Conservation (phyloP, 2,888 invertebrate species). For the Osmoderma eremita region DNA sequence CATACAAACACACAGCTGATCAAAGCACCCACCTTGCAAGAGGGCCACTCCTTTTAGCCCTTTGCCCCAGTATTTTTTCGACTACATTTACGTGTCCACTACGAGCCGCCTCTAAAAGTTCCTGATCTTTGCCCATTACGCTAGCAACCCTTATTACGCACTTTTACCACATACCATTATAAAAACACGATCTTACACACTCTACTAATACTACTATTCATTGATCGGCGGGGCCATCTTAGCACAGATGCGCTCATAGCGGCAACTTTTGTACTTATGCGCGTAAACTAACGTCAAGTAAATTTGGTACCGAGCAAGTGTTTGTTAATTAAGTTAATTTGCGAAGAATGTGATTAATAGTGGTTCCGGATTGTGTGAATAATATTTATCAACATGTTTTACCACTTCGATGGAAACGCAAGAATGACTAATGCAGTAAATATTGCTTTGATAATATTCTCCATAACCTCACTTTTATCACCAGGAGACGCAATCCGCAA, state of each 20-base stretch:
- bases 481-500: constrained; percentile 13
- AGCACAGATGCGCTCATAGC: constrained; percentile 65
- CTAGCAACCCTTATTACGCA: constrained; percentile 58
- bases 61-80: constrained; percentile 89
- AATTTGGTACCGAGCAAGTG: too few species aligned
- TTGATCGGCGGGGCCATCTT: constrained; percentile 82
- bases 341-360: constrained; percentile 26
- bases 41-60: constrained; percentile 92
- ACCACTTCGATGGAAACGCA: neutral
- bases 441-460: constrained; percentile 13
- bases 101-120: constrained; percentile 94
- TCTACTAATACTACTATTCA: constrained; percentile 73
- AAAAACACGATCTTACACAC: constrained; percentile 64
- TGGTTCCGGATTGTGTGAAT: constrained; percentile 5
- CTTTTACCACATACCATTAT: constrained; percentile 59
- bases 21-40: constrained; percentile 81
- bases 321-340: neutral
- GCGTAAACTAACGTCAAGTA: neutral
- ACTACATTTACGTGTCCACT: constrained; percentile 89
- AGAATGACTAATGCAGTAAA: constrained; percentile 5
- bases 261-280: constrained; percentile 30
- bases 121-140: constrained; percentile 96
- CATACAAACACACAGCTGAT: constrained; percentile 54
- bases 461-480: constrained; percentile 41
- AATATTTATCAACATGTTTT: constrained; percentile 16